These are phyloP conservation scores for Poliocrania exsul DNA, from an alignment of 2,797 vertebrate genomes.

Conservation along the genomic window DNA sequence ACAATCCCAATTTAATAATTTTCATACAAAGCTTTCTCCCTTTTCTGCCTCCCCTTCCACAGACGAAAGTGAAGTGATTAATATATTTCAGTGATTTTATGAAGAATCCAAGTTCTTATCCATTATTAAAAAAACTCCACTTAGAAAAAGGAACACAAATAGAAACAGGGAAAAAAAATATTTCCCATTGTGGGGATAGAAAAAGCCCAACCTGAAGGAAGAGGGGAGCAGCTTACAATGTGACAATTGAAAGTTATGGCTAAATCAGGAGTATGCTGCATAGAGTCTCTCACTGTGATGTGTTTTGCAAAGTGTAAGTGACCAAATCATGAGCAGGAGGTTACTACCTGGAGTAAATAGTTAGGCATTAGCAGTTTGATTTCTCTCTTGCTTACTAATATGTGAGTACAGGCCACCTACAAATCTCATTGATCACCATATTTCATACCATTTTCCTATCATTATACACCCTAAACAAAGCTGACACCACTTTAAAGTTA, in stretches of 20 bases:
- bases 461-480: background rate
- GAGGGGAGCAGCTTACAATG: background rate
- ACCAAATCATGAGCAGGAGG: background rate
- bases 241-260: background rate
- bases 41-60: background rate
- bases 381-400: background rate
- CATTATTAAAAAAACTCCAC: background rate
- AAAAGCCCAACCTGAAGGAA: background rate
- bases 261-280: background rate
- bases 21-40: slow-evolving; percentile 18
- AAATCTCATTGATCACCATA: background rate
- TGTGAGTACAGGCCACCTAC: background rate
- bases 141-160: background rate
- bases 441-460: background rate
- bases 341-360: background rate
- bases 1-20: slow-evolving; percentile 50
- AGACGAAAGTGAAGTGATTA: slow-evolving; percentile 44
- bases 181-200: background rate
- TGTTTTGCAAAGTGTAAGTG: background rate
- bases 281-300: background rate
- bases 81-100: slow-evolving; percentile 28
- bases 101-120: background rate
- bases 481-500: background rate
- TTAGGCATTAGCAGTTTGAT: background rate
- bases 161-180: background rate